Conservation (phyloP, 2,888 invertebrate species). For the Liodrosophila aerea region DNA sequence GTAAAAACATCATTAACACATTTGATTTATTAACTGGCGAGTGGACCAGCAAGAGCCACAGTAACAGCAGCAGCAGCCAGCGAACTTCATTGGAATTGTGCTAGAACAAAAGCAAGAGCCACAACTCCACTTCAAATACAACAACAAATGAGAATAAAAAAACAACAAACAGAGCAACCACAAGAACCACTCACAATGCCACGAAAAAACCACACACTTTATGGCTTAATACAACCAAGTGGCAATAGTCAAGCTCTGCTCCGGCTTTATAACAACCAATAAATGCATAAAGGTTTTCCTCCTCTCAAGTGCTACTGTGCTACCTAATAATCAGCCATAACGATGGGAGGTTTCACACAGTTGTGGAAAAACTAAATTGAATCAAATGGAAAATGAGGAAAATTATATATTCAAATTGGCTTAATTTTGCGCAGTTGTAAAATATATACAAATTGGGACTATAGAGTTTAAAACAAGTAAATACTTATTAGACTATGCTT, state of each 20-base stretch:
- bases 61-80: constrained; percentile 12
- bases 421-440: too few relatives aligned
- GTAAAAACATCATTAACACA: constrained; percentile 83
- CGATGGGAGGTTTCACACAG: neutral
- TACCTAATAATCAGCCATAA: constrained; percentile 8
- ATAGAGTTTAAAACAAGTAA: too few relatives aligned
- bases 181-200: constrained; percentile 39
- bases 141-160: neutral
- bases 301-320: constrained; percentile 78
- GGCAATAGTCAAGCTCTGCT: constrained; percentile 25
- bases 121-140: constrained; percentile 12
- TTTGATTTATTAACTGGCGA: constrained; percentile 83
- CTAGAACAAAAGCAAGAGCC: constrained; percentile 47
- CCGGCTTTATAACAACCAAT: constrained; percentile 76
- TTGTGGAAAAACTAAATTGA: neutral
- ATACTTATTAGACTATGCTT: too few relatives aligned
- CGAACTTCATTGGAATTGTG: constrained; percentile 59
- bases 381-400: neutral
- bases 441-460: too few relatives aligned
- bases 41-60: constrained; percentile 52
- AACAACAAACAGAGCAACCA: constrained; percentile 26
- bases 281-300: constrained; percentile 79
- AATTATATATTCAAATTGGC: too few relatives aligned
- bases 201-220: constrained; percentile 65
- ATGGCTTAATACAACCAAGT: constrained; percentile 62